A percentile compares a stretch with the other conserved stretches of the same genome.
Evolutionary conservation across 1,140 invertebrate genomes (phyloP).

Genomic region (Nylanderia fulva): DNA sequence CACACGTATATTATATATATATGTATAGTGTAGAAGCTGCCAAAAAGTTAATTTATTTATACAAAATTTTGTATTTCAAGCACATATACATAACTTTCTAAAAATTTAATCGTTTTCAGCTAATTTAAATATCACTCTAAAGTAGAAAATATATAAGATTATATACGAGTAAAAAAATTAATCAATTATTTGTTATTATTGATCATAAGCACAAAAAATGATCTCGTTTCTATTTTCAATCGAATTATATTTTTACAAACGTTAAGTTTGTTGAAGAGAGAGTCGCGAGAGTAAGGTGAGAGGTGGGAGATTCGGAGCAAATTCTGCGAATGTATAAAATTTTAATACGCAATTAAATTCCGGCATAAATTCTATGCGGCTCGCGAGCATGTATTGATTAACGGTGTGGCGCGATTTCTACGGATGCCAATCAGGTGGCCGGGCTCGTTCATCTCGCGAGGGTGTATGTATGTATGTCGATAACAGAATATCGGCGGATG

Average conservation of each 20-base stretch:
- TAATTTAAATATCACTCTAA: neutral
- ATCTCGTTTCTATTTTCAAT: neutral
- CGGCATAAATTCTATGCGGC: neutral
- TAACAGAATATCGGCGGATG: constrained; percentile 45
- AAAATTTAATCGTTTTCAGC: neutral
- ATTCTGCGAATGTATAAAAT: neutral
- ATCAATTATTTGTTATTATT: neutral
- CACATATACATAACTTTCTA: neutral
- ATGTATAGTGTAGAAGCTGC: neutral
- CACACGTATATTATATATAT: neutral
- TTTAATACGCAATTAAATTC: constrained; percentile 23
- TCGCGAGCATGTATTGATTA: constrained; percentile 31
- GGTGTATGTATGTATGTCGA: constrained; percentile 15
- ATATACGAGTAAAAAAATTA: no score
- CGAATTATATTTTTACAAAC: neutral
- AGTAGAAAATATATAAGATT: no score
- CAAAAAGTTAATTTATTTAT: neutral
- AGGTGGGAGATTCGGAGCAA: neutral
- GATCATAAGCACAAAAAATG: neutral
- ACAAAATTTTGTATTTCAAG: neutral
- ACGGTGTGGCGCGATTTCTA: constrained; percentile 14
- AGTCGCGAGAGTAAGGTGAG: neutral
- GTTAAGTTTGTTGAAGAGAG: neutral
- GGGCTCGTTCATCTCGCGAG: constrained; percentile 23
- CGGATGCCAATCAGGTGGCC: constrained; percentile 35